Base-by-base conservation (phyloP, 2,797 vertebrate genomes). In the Prionace glauca region DNA sequence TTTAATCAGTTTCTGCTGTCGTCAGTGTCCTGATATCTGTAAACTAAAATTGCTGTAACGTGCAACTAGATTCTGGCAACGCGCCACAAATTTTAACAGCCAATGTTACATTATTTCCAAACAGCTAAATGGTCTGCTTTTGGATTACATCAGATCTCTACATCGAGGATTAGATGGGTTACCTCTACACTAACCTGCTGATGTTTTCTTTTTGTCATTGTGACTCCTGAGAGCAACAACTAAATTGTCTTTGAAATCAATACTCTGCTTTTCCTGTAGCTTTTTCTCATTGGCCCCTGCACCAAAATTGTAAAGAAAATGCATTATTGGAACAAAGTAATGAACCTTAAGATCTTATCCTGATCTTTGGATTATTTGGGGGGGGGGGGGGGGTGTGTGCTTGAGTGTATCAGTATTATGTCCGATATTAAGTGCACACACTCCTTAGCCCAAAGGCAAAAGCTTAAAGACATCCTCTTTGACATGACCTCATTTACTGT, bases 271-370 rank as follows among this genome's bases (percentile, higher is more conserved):
- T 96, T 97, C 97, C 96, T 97, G 98, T 79, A 96, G 97, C 10
- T 97, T 96, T 97, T 98, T 97, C 96, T 98, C 98, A 91, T 95
- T 98, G 97, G 97, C 97, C 96, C 99, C 99, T 99, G 96, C 14
- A 0, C 65, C 22, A 96, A 94, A 45, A 95, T 74, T 10, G 2
- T 16, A 95, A 95, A 22, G 71, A 77, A 77, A 20, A 60, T 77
- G 18, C 50, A 29, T 95, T 77, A 95, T 32, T 4, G 22, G 71
- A 95, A 56, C 12, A 94, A 94, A 72, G 45, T 20, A 32, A 29
- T 65, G 88, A n/a, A 26, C 0, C 4, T n/a, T 56, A 10, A 8
- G 18, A 29, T n/a, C 18, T 0, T 50, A 60, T 32, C 41, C 41
- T n/a, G 41, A 32, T 11, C 45, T 94, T 16, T 56, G 45, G 45